These are phyloP conservation scores for Erethizon dorsatum DNA, from an alignment of 2,797 vertebrate genomes.

Conservation along the genomic window DNA sequence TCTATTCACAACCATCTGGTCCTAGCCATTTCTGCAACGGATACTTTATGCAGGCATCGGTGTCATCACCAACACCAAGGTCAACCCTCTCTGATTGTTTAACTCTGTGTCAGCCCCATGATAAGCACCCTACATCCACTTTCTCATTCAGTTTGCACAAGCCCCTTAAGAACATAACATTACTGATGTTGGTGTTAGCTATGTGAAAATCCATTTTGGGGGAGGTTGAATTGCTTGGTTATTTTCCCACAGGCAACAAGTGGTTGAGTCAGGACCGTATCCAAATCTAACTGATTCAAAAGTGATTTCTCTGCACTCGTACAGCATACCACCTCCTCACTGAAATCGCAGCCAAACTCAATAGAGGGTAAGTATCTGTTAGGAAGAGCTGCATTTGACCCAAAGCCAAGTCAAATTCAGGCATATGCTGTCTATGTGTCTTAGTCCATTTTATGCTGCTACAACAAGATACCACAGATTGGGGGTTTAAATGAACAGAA, in stretches of 20 bases:
- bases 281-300: neutral
- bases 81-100: neutral
- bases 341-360: neutral
- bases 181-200: neutral
- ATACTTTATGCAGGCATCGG: neutral
- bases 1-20: neutral
- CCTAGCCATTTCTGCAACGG: constrained; percentile 13
- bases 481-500: neutral
- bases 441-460: neutral
- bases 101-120: neutral
- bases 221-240: neutral
- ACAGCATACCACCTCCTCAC: too few species aligned
- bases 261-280: neutral
- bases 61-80: neutral
- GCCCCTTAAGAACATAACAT: neutral
- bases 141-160: neutral
- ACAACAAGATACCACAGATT: neutral
- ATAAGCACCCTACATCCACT: neutral
- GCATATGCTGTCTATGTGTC: neutral
- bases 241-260: neutral
- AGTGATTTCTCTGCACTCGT: neutral
- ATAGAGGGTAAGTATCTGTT: neutral
- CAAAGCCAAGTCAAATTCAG: neutral
- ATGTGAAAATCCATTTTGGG: neutral
- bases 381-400: constrained; percentile 43